Evolutionary conservation across 2,888 invertebrate species (phyloP).

Genomic region (Brachynemurus nebulosus): DNA sequence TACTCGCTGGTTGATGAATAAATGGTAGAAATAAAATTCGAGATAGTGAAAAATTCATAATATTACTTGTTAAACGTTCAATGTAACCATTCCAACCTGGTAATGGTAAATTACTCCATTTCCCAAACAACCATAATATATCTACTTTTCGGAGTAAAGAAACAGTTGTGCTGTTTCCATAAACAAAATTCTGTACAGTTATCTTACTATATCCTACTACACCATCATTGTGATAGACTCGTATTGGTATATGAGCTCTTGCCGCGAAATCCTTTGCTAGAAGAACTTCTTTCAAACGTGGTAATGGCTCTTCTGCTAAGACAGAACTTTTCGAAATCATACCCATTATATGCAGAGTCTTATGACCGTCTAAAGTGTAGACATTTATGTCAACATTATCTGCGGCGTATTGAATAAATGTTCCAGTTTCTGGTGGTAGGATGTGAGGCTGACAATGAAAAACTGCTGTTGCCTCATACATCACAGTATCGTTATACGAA

Average conservation of each 20-base stretch:
- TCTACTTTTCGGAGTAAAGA: conserved; percentile 18
- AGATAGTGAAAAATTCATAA: conserved; percentile 11
- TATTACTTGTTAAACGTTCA: conserved; percentile 13
- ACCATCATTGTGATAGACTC: background rate
- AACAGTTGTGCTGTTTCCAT: background rate
- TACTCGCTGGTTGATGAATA: conserved; percentile 14
- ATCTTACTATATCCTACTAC: conserved; percentile 1
- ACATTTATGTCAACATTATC: too few relatives aligned
- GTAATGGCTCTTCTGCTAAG: conserved; percentile 14
- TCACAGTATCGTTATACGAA: background rate
- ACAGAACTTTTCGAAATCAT: conserved; percentile 21
- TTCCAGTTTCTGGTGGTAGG: too few relatives aligned
- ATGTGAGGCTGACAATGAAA: background rate
- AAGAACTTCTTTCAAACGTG: background rate
- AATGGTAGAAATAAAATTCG: conserved; percentile 11
- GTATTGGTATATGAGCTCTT: background rate
- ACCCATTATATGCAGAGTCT: conserved; percentile 23
- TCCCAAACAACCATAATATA: conserved; percentile 22
- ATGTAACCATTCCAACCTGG: conserved; percentile 23
- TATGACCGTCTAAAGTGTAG: too few relatives aligned
- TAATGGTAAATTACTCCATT: conserved; percentile 18
- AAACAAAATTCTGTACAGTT: background rate
- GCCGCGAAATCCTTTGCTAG: background rate
- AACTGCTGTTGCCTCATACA: conserved; percentile 1
- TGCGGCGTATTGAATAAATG: too few relatives aligned